Conservation (phyloP, 2,797 vertebrate species). For the Melanotaenia nigrans region DNA sequence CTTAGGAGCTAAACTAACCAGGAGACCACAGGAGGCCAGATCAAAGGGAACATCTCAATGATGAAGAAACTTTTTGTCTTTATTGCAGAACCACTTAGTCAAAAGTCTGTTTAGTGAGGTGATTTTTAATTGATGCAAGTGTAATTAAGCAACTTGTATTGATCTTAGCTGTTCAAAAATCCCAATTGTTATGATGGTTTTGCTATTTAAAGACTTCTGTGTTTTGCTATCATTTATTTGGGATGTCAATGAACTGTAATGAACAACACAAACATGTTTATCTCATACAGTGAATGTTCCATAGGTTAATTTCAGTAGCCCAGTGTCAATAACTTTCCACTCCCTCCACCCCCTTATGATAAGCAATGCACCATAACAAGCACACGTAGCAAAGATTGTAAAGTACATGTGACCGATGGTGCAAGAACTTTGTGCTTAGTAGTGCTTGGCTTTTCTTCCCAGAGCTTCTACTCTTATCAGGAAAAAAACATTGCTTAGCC, state of each 20-base stretch:
- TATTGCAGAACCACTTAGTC: slow-evolving; percentile 1
- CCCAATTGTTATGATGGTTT: neutral
- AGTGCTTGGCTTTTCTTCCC: slow-evolving; percentile 13
- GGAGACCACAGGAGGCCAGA: slow-evolving; percentile 7
- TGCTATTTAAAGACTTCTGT: slow-evolving; percentile 11
- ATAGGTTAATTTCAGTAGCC: slow-evolving; percentile 24
- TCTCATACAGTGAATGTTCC: slow-evolving; percentile 10
- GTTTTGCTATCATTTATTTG: slow-evolving; percentile 18
- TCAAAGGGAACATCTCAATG: slow-evolving; percentile 6
- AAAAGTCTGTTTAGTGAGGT: neutral
- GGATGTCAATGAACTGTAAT: slow-evolving; percentile 22
- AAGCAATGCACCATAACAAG: slow-evolving; percentile 52
- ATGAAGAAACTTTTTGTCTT: slow-evolving; percentile 29
- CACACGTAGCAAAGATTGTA: slow-evolving; percentile 31
- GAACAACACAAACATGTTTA: slow-evolving; percentile 21
- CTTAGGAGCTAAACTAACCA: slow-evolving; percentile 24
- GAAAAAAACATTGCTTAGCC: slow-evolving; percentile 57
- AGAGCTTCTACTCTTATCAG: slow-evolving; percentile 75
- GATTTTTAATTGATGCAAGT: neutral
- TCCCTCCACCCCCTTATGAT: slow-evolving; percentile 16
- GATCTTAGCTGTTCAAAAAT: slow-evolving; percentile 6
- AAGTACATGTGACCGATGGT: slow-evolving; percentile 54
- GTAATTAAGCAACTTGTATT: neutral
- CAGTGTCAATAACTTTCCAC: slow-evolving; percentile 9
- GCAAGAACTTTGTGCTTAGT: slow-evolving; percentile 29